These are phyloP conservation scores for Saxidomus purpurata DNA, from an alignment of 1,140 invertebrate species.

Conservation along the genomic window DNA sequence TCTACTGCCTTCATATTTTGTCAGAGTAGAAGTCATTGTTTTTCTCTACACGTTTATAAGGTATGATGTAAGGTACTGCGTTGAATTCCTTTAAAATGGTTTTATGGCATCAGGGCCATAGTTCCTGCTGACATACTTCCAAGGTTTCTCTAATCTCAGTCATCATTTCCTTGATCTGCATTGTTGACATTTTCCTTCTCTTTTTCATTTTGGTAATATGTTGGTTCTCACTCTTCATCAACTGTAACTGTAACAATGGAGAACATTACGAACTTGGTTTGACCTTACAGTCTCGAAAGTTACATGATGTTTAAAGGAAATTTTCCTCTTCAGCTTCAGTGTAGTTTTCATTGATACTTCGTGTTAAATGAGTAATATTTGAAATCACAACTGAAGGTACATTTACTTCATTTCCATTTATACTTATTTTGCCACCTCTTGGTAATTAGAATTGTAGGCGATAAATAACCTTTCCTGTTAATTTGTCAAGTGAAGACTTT, in stretches of 20 bases:
- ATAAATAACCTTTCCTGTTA: conserved; percentile 5
- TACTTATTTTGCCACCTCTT: background rate
- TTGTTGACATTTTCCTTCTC: background rate
- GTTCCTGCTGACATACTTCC: conserved; percentile 25
- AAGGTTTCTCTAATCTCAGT: conserved; percentile 33
- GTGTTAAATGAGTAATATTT: conserved; percentile 47
- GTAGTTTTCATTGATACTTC: conserved; percentile 27
- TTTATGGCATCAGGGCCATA: no score
- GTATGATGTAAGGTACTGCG: no score
- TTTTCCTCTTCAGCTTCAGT: conserved; percentile 55
- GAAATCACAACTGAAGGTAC: conserved; percentile 46
- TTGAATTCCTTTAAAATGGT: no score
- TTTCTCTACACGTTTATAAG: no score
- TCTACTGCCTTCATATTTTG: background rate
- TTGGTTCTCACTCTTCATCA: conserved; percentile 8
- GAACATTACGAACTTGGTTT: conserved; percentile 20
- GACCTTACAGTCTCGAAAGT: conserved; percentile 23
- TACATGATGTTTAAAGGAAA: conserved; percentile 29
- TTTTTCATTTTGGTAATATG: background rate
- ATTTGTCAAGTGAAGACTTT: background rate
- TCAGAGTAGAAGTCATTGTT: background rate
- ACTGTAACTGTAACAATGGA: conserved; percentile 35
- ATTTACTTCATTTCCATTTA: conserved; percentile 68
- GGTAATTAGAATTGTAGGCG: background rate
- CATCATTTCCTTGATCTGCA: conserved; percentile 28